Evolutionary conservation across 2,888 invertebrate species (phyloP).

Genomic region (Orthonevra nobilis): DNA sequence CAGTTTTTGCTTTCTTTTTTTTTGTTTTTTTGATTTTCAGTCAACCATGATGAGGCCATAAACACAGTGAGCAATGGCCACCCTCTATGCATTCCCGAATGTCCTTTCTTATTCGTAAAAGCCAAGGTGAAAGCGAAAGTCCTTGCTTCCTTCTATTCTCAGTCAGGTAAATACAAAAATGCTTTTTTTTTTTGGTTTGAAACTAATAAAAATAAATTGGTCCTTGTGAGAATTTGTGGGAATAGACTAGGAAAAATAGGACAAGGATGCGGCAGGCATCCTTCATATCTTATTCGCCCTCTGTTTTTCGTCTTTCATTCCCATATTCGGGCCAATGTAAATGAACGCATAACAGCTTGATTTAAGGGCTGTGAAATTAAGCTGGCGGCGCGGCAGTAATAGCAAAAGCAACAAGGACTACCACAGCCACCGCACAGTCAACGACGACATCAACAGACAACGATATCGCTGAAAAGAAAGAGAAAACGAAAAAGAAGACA

Average conservation of each 20-base stretch:
- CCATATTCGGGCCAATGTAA: conserved; percentile 17
- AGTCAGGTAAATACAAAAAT: conserved; percentile 13
- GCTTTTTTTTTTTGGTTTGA: background rate
- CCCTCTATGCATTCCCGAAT: conserved; percentile 4
- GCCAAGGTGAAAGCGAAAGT: conserved; percentile 31
- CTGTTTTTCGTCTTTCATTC: too few species aligned
- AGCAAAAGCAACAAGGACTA: conserved; percentile 43
- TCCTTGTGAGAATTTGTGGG: conserved; percentile 20
- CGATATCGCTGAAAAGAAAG: conserved; percentile 13
- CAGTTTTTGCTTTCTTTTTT: too few species aligned
- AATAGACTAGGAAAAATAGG: background rate
- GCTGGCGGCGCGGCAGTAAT: conserved; percentile 38
- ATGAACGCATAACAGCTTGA: conserved; percentile 66
- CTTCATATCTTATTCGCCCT: too few species aligned
- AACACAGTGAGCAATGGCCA: conserved; percentile 48
- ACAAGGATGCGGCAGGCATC: conserved; percentile 17
- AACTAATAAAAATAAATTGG: conserved; percentile 32
- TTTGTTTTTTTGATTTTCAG: conserved; percentile 1
- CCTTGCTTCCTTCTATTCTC: conserved; percentile 25
- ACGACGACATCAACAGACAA: conserved; percentile 6
- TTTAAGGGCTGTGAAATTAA: conserved; percentile 71
- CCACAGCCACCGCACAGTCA: background rate
- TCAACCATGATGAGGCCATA: conserved; percentile 14
- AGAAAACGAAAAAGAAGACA: conserved; percentile 11
- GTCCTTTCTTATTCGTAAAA: too few species aligned